Evolutionary conservation across 2,113 vertebrate genomes (phyloP), one percentile per base, ranked within the genome.

Genomic region (Perognathus longimembris): DNA sequence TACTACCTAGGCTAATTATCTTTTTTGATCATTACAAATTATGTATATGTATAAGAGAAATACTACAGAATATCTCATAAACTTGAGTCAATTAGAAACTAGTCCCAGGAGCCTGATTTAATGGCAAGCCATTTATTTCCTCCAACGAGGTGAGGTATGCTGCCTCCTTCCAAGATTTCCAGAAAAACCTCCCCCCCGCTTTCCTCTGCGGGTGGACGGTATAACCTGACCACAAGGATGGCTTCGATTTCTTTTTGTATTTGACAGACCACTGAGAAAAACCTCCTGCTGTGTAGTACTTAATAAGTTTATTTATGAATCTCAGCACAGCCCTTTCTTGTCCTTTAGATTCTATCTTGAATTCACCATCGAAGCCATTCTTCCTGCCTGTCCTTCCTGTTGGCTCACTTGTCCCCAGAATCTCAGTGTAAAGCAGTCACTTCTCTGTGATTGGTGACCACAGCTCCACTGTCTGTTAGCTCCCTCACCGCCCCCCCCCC

Each of bases 391-490:
- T 3, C 5, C 1, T 22, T 40, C 26, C 59, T 32, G 7, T 26
- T 10, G 20, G 32, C 54, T 30, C 75, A 1, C 26, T 20, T 3
- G 7, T 2, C 67, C 30, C 30, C 2, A 0, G 20, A 0, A 40
- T 28, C 36, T 20, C 28, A 1, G 0, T 24, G 20, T 1, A 8
- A 67, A 5, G 24, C 0, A 1, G 40, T 8, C 6, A 1, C 26
- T 63, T 42, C 28, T 69, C n/a, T 28, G 24, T 7, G 32, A 38
- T 6, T 1, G 1, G 2, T 64, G n/a, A 50, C 61, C 3, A 18
- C 3, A 63, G 30, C 32, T 12, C 36, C 26, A 0, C 36, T 12
- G 7, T 36, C 54, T 14, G n/a, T 21, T 24, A 38, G 24, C 61
- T 40, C 64, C n/a, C n/a, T n/a, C 50, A 54, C 17, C 50, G 45